Percentiles rank a stretch among this genome's conserved stretches.
Evolutionary conservation across 30 jellyfish, hydroid and myxozoan genomes (phyloP).

Genomic region (Clytia hemisphaerica): DNA sequence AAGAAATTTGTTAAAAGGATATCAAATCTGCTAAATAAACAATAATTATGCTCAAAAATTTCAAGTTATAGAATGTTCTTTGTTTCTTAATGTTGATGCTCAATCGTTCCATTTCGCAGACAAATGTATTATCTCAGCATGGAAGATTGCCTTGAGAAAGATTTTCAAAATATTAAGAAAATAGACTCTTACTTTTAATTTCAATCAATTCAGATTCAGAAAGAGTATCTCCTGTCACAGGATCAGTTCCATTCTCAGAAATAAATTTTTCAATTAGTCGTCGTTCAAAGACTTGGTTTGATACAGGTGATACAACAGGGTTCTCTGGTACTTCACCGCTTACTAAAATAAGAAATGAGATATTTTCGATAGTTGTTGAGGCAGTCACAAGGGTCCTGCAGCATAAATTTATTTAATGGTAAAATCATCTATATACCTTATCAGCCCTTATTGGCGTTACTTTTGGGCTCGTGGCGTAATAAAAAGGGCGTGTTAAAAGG

Average conservation of each 20-base stretch:
- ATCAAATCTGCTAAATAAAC: too few relatives aligned
- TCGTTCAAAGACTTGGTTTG: constrained; percentile 90
- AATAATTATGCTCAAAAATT: neutral
- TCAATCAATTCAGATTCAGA: constrained; percentile 73
- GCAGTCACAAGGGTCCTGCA: too few relatives aligned
- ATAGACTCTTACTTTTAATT: constrained; percentile 46
- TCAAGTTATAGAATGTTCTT: neutral
- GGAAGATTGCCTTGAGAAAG: too few relatives aligned
- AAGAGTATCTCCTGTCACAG: constrained; percentile 86
- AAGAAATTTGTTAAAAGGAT: too few relatives aligned
- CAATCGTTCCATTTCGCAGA: too few relatives aligned
- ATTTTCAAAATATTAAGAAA: neutral
- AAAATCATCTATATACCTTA: too few relatives aligned
- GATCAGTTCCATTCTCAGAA: constrained; percentile 96
- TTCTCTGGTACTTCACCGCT: constrained; percentile 99
- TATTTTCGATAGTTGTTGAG: too few relatives aligned
- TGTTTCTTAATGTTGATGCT: neutral
- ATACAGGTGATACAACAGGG: constrained; percentile 92
- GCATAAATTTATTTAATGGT: too few relatives aligned
- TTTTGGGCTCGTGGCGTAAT: too few relatives aligned
- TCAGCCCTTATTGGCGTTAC: too few relatives aligned
- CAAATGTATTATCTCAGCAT: too few relatives aligned
- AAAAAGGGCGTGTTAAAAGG: too few relatives aligned
- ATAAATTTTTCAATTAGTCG: constrained; percentile 86
- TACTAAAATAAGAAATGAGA: constrained; percentile 27